Conservation (phyloP, 2,797 vertebrate genomes). For the Nasua narica region DNA sequence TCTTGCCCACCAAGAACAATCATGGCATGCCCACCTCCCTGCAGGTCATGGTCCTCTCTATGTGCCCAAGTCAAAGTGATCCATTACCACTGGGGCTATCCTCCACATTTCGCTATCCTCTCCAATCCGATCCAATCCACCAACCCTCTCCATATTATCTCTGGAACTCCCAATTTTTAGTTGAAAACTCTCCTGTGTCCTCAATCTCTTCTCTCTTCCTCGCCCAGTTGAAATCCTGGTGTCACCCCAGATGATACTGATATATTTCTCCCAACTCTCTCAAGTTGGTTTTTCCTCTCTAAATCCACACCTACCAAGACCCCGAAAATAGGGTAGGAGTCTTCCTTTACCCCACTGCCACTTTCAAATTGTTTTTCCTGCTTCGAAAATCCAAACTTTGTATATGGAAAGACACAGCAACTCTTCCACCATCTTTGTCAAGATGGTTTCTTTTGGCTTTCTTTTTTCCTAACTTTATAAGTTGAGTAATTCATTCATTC, state of each 20-base stretch:
- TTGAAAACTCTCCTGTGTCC: rapidly evolving
- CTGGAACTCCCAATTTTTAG: background rate
- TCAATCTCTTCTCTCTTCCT: background rate
- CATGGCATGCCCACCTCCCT: background rate
- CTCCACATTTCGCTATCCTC: background rate
- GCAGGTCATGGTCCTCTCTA: background rate
- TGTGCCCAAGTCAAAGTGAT: background rate
- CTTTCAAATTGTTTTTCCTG: background rate
- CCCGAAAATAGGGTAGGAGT: background rate
- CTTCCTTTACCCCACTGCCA: background rate
- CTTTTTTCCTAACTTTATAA: constrained; percentile 16
- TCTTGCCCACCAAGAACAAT: background rate
- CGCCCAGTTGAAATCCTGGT: background rate
- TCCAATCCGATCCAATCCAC: background rate
- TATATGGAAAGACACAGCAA: background rate
- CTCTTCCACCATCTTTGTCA: background rate
- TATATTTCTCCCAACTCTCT: background rate
- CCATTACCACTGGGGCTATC: background rate
- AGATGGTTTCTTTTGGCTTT: background rate
- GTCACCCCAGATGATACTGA: background rate
- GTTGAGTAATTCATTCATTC: background rate
- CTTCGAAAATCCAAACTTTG: background rate
- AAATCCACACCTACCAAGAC: background rate
- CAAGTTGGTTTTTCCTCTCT: background rate
- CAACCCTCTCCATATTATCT: background rate